Percentiles rank a stretch among this genome's conserved stretches.
Conservation (phyloP, 2,113 vertebrate species). For the Euleptes europaea region DNA sequence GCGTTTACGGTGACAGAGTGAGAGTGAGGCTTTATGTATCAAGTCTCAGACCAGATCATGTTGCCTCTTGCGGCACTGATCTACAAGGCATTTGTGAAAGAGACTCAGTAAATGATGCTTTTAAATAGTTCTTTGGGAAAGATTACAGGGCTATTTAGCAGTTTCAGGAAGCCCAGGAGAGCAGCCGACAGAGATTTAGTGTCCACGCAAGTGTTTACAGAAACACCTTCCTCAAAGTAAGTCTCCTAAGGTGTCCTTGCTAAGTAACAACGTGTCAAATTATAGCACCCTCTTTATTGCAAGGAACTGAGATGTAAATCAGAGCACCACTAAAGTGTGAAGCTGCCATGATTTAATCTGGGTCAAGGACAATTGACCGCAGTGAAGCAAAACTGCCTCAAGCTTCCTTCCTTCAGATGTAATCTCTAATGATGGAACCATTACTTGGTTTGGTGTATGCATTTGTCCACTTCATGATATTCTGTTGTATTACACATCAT, state of each 20-base stretch:
- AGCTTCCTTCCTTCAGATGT: not conserved
- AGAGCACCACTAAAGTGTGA: constrained; percentile 34
- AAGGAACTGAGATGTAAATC: constrained; percentile 59
- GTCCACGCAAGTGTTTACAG: constrained; percentile 10
- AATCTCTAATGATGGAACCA: not conserved
- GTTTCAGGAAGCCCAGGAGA: not conserved
- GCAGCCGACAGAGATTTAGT: constrained; percentile 4
- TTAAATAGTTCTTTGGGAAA: not conserved
- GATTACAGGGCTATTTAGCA: not conserved
- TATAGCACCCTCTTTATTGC: constrained; percentile 58
- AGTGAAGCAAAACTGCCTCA: fast-evolving
- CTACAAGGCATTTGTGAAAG: not conserved
- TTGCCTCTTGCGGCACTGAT: not conserved
- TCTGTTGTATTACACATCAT: too few relatives aligned
- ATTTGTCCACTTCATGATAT: too few relatives aligned
- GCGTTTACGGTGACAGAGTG: not conserved
- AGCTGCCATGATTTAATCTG: fast-evolving
- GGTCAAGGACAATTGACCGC: constrained; percentile 17
- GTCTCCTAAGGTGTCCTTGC: constrained; percentile 48
- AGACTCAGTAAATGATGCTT: not conserved
- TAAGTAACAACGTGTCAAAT: constrained; percentile 54
- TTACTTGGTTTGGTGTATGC: too few relatives aligned
- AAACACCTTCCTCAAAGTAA: constrained; percentile 46
- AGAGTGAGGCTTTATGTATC: not conserved
- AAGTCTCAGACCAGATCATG: not conserved